Percentiles rank a stretch among this genome's conserved stretches.
These are phyloP conservation scores for Arnoldichthys spilopterus DNA, from an alignment of 2,797 vertebrate species.

Conservation along the genomic window DNA sequence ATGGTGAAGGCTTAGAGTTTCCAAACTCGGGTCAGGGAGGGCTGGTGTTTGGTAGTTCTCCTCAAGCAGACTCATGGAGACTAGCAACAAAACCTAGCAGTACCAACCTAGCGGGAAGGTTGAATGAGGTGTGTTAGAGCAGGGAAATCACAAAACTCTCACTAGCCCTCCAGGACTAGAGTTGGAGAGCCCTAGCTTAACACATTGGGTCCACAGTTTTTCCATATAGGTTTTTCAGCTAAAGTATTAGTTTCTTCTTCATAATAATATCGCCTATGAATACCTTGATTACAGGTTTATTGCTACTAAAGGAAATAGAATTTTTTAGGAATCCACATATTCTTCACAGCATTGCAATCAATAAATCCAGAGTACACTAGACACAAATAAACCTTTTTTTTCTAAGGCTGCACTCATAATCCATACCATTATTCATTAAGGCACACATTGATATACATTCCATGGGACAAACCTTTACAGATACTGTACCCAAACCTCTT, in stretches of 20 bases:
- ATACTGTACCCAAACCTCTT: background rate
- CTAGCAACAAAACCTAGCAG: no score
- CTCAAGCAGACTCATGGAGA: no score
- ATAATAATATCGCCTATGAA: background rate
- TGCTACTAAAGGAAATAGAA: constrained; percentile 21
- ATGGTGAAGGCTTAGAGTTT: no score
- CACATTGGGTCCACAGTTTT: background rate
- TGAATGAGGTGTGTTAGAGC: no score
- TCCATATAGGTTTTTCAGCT: background rate
- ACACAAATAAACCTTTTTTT: constrained; percentile 26
- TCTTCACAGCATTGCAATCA: constrained; percentile 9
- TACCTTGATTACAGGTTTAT: background rate
- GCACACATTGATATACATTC: background rate
- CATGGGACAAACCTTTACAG: constrained; percentile 3
- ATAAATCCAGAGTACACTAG: constrained; percentile 1
- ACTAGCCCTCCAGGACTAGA: no score
- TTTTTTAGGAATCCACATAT: constrained; percentile 22
- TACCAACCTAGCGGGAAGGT: no score
- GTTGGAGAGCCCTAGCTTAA: no score
- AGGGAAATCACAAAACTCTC: no score
- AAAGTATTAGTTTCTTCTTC: background rate
- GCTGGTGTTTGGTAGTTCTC: no score
- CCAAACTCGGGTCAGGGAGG: no score
- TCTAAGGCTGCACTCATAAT: constrained; percentile 9
- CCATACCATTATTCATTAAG: constrained; percentile 9